These are phyloP conservation scores for Teinopalpus imperialis DNA, from an alignment of 2,888 invertebrate species.

Conservation along the genomic window DNA sequence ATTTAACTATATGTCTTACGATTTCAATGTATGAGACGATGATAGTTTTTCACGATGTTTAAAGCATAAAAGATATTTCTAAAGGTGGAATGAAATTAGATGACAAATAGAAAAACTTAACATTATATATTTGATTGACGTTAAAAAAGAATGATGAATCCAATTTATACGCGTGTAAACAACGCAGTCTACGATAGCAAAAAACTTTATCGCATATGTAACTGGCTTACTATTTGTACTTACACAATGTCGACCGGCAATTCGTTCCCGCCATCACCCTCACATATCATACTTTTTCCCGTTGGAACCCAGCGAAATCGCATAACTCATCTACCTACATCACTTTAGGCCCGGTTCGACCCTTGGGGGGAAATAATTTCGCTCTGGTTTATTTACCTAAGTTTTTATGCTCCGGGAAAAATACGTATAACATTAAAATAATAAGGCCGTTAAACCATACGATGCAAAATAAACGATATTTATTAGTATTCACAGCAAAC, in stretches of 20 bases:
- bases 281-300: conserved; percentile 32
- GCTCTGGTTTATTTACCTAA: conserved; percentile 30
- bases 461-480: neutral
- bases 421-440: conserved; percentile 6
- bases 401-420: conserved; percentile 10
- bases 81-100: too few species aligned
- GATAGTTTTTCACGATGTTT: too few species aligned
- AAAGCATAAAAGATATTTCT: too few species aligned
- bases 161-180: conserved; percentile 15
- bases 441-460: neutral
- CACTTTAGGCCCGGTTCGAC: conserved; percentile 24
- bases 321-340: conserved; percentile 31
- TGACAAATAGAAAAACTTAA: too few species aligned
- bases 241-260: conserved; percentile 31
- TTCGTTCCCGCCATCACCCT: conserved; percentile 30
- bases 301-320: conserved; percentile 29
- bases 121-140: too few species aligned
- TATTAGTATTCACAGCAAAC: neutral
- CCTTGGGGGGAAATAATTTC: conserved; percentile 29
- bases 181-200: conserved; percentile 1
- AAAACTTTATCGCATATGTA: conserved; percentile 23
- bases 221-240: conserved; percentile 27
- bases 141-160: conserved; percentile 1
- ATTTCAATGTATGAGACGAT: too few species aligned
- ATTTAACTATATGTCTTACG: too few species aligned